Evolutionary conservation across 2,113 vertebrate species (phyloP), one percentile per base, ranked within the genome.

Genomic region (Sander lucioperca): DNA sequence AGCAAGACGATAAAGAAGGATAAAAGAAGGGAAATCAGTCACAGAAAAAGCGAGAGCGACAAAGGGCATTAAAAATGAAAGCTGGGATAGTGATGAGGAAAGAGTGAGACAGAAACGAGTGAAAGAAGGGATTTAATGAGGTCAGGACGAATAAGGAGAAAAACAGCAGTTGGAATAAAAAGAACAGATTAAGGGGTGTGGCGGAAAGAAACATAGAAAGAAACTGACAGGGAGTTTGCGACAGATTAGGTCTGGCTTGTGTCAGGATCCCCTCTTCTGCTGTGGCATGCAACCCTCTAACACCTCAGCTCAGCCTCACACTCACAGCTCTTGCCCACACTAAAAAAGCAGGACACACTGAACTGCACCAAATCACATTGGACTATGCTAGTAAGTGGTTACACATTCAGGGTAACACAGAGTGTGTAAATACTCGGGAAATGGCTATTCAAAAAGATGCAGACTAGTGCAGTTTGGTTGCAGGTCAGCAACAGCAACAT

Each of bases 191-290:
- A 33, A 76, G 39, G 68, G 72, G 51, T 72, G 72, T 61, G 77
- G 58, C 62, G 57, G 50, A 84, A 86, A 50, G 36, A 66, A 61
- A 71, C 75, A 69, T 74, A 77, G 76, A 82, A 83, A 87, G 76
- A 48, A n/a, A 72, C 80, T 77, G 74, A 74, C 45, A 62, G 74
- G 54, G 79, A 78, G 71, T 81, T 80, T 85, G 84, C 36, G 30
- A 76, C 80, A 91, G 66, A 86, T 87, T 77, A 64, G 56, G 30
- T 30, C 70, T 76, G 79, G 74, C 88, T 80, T 82, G 71, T 89
- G 30, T 80, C 68, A 33, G 64, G 70, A 82, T 84, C 50, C 65
- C 33, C 74, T 33, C 45, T 68, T 83, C 30, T 79, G 74, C 84
- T 83, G 75, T 87, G 73, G 74, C 65, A 83, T 80, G 61, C 69